phyloP scores from a whole-genome alignment of 2,113 vertebrate species.

The Osmerus eperlanus region DNA sequence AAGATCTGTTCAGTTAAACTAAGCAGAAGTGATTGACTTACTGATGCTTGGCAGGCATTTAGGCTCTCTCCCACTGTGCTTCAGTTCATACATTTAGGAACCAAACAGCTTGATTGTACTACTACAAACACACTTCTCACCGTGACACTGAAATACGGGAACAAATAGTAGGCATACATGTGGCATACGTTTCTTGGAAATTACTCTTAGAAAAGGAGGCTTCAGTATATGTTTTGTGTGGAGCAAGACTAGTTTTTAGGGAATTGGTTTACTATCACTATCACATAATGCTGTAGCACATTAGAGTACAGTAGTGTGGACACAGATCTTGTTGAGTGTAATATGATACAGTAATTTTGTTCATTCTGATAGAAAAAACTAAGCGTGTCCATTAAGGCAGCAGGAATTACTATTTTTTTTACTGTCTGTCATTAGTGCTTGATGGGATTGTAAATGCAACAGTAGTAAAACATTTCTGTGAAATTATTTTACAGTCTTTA shows the following conservation, averaged over 20 bases:
- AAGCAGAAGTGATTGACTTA: slow-evolving; percentile 56
- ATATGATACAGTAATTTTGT: too few relatives aligned
- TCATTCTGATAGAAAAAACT: too few relatives aligned
- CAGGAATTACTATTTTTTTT: neutral
- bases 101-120: slow-evolving; percentile 21
- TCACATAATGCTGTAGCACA: too few relatives aligned
- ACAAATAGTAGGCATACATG: neutral
- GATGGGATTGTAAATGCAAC: neutral
- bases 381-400: neutral
- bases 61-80: neutral
- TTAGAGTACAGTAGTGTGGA: too few relatives aligned
- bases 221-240: too few relatives aligned
- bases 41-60: slow-evolving; percentile 24
- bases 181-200: neutral
- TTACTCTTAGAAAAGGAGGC: neutral
- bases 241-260: too few relatives aligned
- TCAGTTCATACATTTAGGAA: slow-evolving; percentile 9
- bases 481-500: neutral
- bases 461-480: neutral
- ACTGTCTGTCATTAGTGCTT: neutral
- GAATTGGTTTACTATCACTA: too few relatives aligned
- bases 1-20: slow-evolving; percentile 52
- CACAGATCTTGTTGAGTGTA: too few relatives aligned
- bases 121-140: slow-evolving; percentile 7
- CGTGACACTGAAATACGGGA: slow-evolving; percentile 1